Evolutionary conservation across 2,797 vertebrate species (phyloP).

Genomic region (Sebastes matsubarae): DNA sequence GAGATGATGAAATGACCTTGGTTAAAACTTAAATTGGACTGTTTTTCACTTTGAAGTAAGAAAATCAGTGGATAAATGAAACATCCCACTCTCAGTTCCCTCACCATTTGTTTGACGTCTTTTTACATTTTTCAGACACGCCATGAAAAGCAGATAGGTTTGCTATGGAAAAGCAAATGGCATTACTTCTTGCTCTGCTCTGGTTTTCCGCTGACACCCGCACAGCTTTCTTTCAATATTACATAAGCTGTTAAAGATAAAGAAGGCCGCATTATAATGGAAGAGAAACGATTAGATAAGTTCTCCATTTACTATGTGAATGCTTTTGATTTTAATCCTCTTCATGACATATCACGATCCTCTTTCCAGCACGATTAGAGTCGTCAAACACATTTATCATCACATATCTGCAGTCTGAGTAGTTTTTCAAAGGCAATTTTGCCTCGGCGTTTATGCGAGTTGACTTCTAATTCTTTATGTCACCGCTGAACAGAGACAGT

Average conservation of each 20-base stretch:
- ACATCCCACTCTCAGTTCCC: neutral
- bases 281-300: slow-evolving; percentile 53
- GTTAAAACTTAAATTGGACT: slow-evolving; percentile 1
- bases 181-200: slow-evolving; percentile 37
- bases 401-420: slow-evolving; percentile 40
- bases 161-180: slow-evolving; percentile 7
- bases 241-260: slow-evolving; percentile 45
- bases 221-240: slow-evolving; percentile 55
- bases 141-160: neutral
- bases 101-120: slow-evolving; percentile 25
- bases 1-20: slow-evolving; percentile 1
- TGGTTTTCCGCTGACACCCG: slow-evolving; percentile 47
- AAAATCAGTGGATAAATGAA: neutral
- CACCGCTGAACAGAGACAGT: slow-evolving; percentile 2
- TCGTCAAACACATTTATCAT: slow-evolving; percentile 62
- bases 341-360: slow-evolving; percentile 33
- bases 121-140: neutral
- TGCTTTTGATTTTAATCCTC: slow-evolving; percentile 28
- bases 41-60: slow-evolving; percentile 1
- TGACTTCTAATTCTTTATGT: slow-evolving; percentile 35
- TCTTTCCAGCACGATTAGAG: slow-evolving; percentile 34
- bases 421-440: slow-evolving; percentile 44
- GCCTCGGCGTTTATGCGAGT: slow-evolving; percentile 12
- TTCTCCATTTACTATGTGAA: slow-evolving; percentile 20
- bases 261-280: slow-evolving; percentile 35